These are phyloP conservation scores for Aeoliscus strigatus DNA, from an alignment of 2,797 vertebrate species.

Conservation along the genomic window DNA sequence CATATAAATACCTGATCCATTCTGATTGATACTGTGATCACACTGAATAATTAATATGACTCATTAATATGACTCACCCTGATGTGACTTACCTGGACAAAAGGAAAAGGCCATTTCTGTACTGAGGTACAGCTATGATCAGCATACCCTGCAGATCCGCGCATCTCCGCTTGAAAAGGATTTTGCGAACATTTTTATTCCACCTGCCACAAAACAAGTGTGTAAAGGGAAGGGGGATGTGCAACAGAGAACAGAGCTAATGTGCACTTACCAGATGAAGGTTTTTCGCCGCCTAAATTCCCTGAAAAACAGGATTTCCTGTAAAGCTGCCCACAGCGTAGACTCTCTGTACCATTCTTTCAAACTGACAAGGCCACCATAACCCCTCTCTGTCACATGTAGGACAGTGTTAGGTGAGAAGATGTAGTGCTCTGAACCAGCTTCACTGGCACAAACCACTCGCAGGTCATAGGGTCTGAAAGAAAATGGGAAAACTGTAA, in stretches of 20 bases:
- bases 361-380: constrained; percentile 64
- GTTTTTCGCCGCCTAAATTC: constrained; percentile 69
- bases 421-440: constrained; percentile 77
- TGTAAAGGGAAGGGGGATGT: neutral
- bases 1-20: no score
- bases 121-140: constrained; percentile 75
- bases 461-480: constrained; percentile 79
- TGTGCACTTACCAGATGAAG: constrained; percentile 65
- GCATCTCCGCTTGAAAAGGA: constrained; percentile 40
- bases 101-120: constrained; percentile 72
- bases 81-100: constrained; percentile 67
- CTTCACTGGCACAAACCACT: constrained; percentile 60
- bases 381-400: constrained; percentile 70
- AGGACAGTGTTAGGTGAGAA: constrained; percentile 76
- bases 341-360: constrained; percentile 76
- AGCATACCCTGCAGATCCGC: constrained; percentile 57
- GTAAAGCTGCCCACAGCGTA: constrained; percentile 73
- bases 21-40: no score
- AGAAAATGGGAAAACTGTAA: neutral
- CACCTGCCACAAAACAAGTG: constrained; percentile 61
- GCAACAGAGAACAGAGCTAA: neutral
- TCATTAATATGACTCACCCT: neutral
- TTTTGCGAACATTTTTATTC: constrained; percentile 55
- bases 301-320: constrained; percentile 75
- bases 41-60: no score